A percentile compares a stretch with the other conserved stretches of the same genome.
These are phyloP conservation scores for Ictalurus furcatus DNA, from an alignment of 2,113 vertebrate genomes.

Conservation along the genomic window DNA sequence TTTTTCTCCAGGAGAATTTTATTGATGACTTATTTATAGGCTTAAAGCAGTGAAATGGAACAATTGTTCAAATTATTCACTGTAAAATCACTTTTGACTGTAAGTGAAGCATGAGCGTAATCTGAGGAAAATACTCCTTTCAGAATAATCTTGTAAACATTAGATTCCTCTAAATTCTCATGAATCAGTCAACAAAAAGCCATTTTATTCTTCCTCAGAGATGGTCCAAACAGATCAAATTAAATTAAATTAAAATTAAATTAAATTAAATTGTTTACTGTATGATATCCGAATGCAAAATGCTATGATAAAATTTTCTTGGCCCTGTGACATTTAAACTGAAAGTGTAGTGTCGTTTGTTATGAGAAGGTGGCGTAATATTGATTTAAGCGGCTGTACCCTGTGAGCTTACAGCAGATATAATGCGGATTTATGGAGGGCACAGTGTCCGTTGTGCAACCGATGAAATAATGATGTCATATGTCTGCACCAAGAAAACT, in stretches of 20 bases:
- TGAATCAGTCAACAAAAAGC: too few species aligned
- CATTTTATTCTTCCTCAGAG: neutral
- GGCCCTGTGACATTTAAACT: constrained; percentile 35
- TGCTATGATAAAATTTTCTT: neutral
- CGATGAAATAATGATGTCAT: constrained; percentile 54
- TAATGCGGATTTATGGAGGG: constrained; percentile 56
- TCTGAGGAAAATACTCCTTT: neutral
- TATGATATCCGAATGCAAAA: constrained; percentile 10
- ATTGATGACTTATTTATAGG: neutral
- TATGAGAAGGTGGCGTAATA: constrained; percentile 34
- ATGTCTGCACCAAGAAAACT: constrained; percentile 30
- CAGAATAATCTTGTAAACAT: constrained; percentile 5
- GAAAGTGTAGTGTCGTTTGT: neutral
- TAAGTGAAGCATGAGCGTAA: neutral
- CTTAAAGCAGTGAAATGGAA: neutral
- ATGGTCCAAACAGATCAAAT: neutral
- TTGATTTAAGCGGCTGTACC: constrained; percentile 44
- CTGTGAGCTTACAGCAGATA: constrained; percentile 26
- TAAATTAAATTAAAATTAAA: constrained; percentile 14
- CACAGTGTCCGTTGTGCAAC: constrained; percentile 30
- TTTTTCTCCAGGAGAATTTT: neutral
- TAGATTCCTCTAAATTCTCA: neutral
- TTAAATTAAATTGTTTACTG: constrained; percentile 11
- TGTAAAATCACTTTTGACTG: neutral
- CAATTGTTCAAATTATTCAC: neutral